These are phyloP conservation scores for Colaptes auratus DNA, from an alignment of 2,113 vertebrate species.

Conservation along the genomic window DNA sequence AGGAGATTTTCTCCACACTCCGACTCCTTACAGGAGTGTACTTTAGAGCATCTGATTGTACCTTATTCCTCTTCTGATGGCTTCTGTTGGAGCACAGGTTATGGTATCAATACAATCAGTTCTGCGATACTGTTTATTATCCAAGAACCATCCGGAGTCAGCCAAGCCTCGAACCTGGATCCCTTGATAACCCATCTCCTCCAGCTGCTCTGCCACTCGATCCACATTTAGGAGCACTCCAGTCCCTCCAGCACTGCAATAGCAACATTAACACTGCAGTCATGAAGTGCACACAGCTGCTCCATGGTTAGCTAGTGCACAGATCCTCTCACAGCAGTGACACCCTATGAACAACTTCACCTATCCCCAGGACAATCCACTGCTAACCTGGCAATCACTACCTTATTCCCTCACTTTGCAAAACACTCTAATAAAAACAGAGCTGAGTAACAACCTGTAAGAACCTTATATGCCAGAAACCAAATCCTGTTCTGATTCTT, in stretches of 20 bases:
- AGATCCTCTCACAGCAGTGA: neutral
- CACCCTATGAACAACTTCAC: neutral
- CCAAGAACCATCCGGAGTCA: conserved; percentile 97
- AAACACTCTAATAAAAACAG: neutral
- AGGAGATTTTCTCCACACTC: neutral
- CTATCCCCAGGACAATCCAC: neutral
- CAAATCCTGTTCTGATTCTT: neutral
- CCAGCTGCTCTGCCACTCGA: conserved; percentile 89
- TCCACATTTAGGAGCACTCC: conserved; percentile 97
- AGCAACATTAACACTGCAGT: neutral
- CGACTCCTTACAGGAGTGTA: neutral
- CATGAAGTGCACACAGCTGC: neutral
- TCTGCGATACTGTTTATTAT: conserved; percentile 93
- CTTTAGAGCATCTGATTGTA: conserved; percentile 54
- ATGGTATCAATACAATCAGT: conserved; percentile 90
- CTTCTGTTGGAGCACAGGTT: conserved; percentile 91
- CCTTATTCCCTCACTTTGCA: neutral
- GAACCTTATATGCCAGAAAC: neutral
- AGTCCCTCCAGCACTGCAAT: conserved; percentile 90
- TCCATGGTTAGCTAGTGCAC: neutral
- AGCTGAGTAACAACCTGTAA: neutral
- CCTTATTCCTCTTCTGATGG: conserved; percentile 95
- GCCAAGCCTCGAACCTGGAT: conserved; percentile 94
- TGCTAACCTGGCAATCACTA: accelerated
- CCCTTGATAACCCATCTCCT: conserved; percentile 85